A percentile compares a stretch with the other conserved stretches of the same genome.
Conservation (phyloP, 2,113 vertebrate species). For the Gallinago paraguaiae region DNA sequence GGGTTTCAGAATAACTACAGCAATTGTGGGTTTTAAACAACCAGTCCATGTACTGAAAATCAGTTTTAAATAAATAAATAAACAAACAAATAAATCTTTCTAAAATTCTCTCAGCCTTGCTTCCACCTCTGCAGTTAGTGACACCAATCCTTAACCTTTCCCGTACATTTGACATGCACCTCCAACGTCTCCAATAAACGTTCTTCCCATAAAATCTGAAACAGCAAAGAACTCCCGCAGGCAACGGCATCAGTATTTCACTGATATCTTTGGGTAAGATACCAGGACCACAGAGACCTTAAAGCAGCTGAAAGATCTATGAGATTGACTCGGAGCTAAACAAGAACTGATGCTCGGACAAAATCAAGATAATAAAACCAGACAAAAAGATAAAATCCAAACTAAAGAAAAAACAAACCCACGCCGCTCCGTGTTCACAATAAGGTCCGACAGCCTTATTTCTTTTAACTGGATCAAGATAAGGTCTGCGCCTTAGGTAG, state of each 20-base stretch:
- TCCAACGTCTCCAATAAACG: neutral
- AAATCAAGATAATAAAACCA: neutral
- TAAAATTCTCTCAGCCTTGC: conserved; percentile 23
- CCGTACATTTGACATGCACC: neutral
- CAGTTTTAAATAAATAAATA: neutral
- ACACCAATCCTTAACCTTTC: neutral
- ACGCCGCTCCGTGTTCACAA: neutral
- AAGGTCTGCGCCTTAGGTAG: neutral
- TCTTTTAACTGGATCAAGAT: conserved; percentile 21
- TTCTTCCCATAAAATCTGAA: neutral
- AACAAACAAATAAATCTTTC: neutral
- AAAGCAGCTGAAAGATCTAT: neutral
- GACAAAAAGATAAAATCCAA: neutral
- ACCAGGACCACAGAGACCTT: neutral
- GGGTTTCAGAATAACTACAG: conserved; percentile 33
- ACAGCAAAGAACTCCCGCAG: neutral
- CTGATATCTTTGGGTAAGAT: neutral
- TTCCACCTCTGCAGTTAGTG: neutral
- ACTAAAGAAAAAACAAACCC: neutral
- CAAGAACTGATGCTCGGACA: neutral
- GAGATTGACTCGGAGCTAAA: neutral
- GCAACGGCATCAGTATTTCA: neutral
- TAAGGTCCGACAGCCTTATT: neutral
- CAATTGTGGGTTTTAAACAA: conserved; percentile 36
- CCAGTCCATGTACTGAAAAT: neutral